These are phyloP conservation scores for Acrossocheilus fasciatus DNA, from an alignment of 2,797 vertebrate species.

Conservation along the genomic window DNA sequence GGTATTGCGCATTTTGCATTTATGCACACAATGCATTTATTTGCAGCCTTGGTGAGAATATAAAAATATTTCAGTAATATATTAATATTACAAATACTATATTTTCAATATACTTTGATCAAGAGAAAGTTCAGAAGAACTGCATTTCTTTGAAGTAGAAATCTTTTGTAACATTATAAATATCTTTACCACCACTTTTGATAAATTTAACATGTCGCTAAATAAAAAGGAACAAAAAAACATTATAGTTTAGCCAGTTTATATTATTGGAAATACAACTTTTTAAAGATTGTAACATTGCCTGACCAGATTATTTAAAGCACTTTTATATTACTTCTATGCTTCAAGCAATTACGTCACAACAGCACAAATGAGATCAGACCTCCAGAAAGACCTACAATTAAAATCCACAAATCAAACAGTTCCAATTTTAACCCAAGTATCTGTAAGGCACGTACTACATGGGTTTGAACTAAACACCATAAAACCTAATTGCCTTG, in stretches of 20 bases:
- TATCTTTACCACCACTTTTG: neutral
- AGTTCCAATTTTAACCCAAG: conserved; percentile 45
- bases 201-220: neutral
- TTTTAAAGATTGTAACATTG: neutral
- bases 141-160: neutral
- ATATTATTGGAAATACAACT: too few relatives aligned
- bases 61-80: too few relatives aligned
- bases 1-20: too few relatives aligned
- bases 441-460: conserved; percentile 31
- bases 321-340: neutral
- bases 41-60: too few relatives aligned
- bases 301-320: neutral
- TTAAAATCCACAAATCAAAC: conserved; percentile 8
- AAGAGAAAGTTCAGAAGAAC: neutral
- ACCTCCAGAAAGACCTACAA: neutral
- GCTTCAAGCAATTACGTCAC: neutral
- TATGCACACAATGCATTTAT: too few relatives aligned
- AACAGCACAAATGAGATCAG: neutral
- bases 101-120: neutral
- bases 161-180: neutral
- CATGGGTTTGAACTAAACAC: conserved; percentile 53
- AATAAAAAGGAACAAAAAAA: neutral
- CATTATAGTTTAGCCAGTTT: too few relatives aligned
- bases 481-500: conserved; percentile 53
- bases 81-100: neutral